Conservation (phyloP, 2,797 vertebrate species). For the Gymnothorax javanicus region DNA sequence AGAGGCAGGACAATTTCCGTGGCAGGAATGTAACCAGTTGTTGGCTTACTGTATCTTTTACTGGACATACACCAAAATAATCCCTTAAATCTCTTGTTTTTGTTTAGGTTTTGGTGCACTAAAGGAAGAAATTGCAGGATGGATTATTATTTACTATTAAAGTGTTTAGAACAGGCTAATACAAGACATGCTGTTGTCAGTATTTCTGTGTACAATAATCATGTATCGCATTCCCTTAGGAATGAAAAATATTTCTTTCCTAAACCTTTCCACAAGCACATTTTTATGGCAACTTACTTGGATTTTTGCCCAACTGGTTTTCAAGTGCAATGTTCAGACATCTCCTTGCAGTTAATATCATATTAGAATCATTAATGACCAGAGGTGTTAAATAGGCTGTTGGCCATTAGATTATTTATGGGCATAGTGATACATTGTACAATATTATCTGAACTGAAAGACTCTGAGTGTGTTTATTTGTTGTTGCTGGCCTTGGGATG, state of each 20-base stretch:
- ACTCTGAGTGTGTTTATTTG: not conserved
- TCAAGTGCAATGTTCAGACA: not conserved
- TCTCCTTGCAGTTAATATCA: not conserved
- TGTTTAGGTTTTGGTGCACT: not conserved
- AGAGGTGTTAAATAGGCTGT: not conserved
- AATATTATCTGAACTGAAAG: not conserved
- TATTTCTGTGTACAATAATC: too few species aligned
- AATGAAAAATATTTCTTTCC: not conserved
- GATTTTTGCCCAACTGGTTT: not conserved
- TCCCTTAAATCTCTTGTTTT: conserved; percentile 12
- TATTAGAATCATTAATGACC: not conserved
- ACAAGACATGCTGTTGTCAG: not conserved
- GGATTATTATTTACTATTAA: not conserved
- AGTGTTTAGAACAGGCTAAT: not conserved
- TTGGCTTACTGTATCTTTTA: conserved; percentile 6
- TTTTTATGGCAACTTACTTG: not conserved
- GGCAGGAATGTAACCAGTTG: conserved; percentile 6
- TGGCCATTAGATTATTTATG: not conserved
- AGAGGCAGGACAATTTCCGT: not conserved
- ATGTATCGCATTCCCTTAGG: not conserved
- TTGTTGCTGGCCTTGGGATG: not conserved
- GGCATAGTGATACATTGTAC: not conserved
- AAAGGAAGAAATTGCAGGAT: not conserved
- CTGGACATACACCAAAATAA: conserved; percentile 18
- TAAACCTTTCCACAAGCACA: not conserved